These are phyloP conservation scores for Spisula subtruncata DNA, from an alignment of 2,888 invertebrate genomes.

Conservation along the genomic window DNA sequence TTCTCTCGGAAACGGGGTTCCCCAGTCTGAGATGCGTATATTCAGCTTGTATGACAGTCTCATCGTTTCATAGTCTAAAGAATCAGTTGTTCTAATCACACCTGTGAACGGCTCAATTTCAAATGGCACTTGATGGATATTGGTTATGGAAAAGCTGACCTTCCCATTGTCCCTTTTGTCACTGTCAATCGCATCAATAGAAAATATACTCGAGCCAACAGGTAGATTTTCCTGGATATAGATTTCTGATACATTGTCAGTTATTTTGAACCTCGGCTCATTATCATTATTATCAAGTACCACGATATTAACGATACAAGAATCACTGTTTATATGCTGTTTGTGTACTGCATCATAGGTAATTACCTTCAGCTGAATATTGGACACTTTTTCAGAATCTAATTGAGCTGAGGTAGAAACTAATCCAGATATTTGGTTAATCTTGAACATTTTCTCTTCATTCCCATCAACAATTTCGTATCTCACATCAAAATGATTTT, in stretches of 20 bases:
- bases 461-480: slow-evolving; percentile 94
- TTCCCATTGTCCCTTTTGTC: slow-evolving; percentile 98
- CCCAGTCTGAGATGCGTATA: slow-evolving; percentile 98
- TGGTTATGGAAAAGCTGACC: slow-evolving; percentile 97
- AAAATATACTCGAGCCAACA: slow-evolving; percentile 94
- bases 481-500: slow-evolving; percentile 94
- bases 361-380: slow-evolving; percentile 86
- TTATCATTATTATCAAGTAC: slow-evolving; percentile 98
- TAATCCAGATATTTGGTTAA: slow-evolving; percentile 96
- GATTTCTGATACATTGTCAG: slow-evolving; percentile 88
- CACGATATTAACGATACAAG: slow-evolving; percentile 93
- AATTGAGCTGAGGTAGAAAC: slow-evolving; percentile 94
- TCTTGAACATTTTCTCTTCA: slow-evolving; percentile 95
- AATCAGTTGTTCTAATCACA: slow-evolving; percentile 93
- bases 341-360: slow-evolving; percentile 90
- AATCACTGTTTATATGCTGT: slow-evolving; percentile 94
- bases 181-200: slow-evolving; percentile 94
- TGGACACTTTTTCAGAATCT: slow-evolving; percentile 94
- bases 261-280: slow-evolving; percentile 94
- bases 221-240: slow-evolving; percentile 95
- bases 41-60: slow-evolving; percentile 93
- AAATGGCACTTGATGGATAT: slow-evolving; percentile 96
- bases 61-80: slow-evolving; percentile 97
- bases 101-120: slow-evolving; percentile 98
- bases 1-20: slow-evolving; percentile 95